Base-by-base conservation (phyloP, 2,797 vertebrate species). In the Galagoides demidoff region DNA sequence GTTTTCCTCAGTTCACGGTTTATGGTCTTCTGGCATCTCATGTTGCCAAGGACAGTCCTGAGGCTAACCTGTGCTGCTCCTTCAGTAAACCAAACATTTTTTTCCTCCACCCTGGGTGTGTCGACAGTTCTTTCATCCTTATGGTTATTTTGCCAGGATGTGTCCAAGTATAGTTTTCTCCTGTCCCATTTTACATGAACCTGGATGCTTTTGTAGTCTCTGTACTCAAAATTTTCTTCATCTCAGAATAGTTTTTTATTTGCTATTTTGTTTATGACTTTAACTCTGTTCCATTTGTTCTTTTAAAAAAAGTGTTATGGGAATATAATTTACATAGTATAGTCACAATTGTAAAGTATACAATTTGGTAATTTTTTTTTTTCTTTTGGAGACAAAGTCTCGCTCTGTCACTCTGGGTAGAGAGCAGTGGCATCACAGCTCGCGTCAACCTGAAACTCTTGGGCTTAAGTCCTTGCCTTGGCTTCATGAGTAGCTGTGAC, bases 61-160 rank as follows among this genome's bases (percentile, higher is more conserved):
- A 19, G 66, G n/a, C 52, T 55, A 45, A 78, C 86, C 83, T 68
- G 70, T 68, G 49, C 68, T 61, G 39, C 68, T 61, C 34, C 57
- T 88, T 84, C 71, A 96, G 89, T 73, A 76, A 87, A 70, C 29
- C 49, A 76, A 45, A 85, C 14, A 81, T 68, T 79, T 73, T 73
- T 43, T 23, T 64, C 5, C n/a, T 55, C 19, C 61, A 74, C 11
- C 39, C 23, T 71, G 17, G 7, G 5, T 82, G 70, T 77, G n/a
- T 77, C 22, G 74, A 6, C 25, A 4, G 45, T 19, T 34, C 76
- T 77, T 85, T 89, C 37, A 85, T 94, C 37, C 52, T 45, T 45
- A 27, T 68, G 34, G 78, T 79, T 64, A 66, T 83, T 90, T 96
- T 90, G 27, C 61, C 64, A 70, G 79, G 12, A 14, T 45, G 27